Base-by-base conservation (phyloP, 2,888 invertebrate species). In the Augochlorella aurata region DNA sequence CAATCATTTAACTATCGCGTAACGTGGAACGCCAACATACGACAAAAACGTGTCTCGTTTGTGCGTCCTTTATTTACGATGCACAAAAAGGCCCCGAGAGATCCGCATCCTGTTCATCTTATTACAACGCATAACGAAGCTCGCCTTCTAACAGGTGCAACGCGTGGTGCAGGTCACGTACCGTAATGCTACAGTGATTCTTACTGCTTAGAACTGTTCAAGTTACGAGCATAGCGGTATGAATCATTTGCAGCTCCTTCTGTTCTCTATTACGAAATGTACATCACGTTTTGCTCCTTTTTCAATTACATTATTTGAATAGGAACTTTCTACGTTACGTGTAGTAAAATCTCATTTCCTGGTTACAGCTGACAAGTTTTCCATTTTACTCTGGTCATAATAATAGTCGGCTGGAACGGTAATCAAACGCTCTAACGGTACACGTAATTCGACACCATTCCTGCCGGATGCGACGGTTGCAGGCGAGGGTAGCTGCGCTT, bases 1-100 rank as follows among this genome's bases (percentile, higher is more conserved):
- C 68, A 67, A 71, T 74, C 63, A 76, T 79, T 78, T 69, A 69
- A 61, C 73, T 66, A 75, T 71, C 73, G 8, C 49, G 29, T 65
- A 72, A 79, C 44, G 45, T 38, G 50, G 21, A 81, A 71, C n/a
- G n/a, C 18, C 54, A 5, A 47, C 18, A 68, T 44, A 58, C 52
- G 38, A n/a, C 63, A 63, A 72, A 74, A 79, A 79, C 50, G 47
- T 67, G 44, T 52, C 44, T 66, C 24, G 4, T 24, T 18, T 38
- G 8, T 9, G 18, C 24, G 61, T 74, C 44, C 8, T 72, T 65
- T 67, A 67, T 68, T 66, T 66, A 70, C 52, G 0, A 49, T n/a
- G 7, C 18, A 12, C 3, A 24, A 75, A 47, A 68, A 61, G 44
- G 21, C 1, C 29, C 18, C n/a, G 0, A 38, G 1, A 2, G 8